A percentile compares a stretch with the other conserved stretches of the same genome.
These are phyloP conservation scores for Semnornis frantzii DNA, from an alignment of 2,113 vertebrate genomes.

Conservation along the genomic window DNA sequence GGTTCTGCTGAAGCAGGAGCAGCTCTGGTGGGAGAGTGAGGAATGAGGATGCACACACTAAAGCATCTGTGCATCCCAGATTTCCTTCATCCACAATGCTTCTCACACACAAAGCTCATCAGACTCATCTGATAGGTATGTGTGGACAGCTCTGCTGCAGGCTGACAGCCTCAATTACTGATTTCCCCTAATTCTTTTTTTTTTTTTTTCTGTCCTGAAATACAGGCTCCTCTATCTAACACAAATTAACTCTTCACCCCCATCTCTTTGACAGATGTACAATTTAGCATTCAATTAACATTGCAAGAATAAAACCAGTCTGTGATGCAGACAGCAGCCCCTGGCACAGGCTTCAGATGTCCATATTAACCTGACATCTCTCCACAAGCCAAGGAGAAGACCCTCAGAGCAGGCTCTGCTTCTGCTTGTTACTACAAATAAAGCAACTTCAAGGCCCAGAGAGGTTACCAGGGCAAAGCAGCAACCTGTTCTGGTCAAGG, in stretches of 20 bases:
- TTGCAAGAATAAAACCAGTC: not conserved
- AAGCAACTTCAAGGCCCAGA: not conserved
- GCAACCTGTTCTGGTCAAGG: accelerated
- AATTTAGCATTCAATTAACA: not conserved
- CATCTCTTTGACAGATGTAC: not conserved
- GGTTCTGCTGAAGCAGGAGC: not conserved
- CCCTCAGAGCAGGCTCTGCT: not conserved
- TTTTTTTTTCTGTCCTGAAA: not conserved
- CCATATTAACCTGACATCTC: not conserved
- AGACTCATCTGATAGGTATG: not conserved
- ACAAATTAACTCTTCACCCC: conserved; percentile 18
- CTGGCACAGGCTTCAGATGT: not conserved
- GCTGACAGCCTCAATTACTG: not conserved
- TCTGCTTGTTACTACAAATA: not conserved
- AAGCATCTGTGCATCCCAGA: not conserved
- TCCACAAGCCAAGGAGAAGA: not conserved
- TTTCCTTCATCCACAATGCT: not conserved
- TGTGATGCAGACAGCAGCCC: not conserved
- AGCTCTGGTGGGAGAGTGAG: not conserved
- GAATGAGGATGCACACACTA: accelerated
- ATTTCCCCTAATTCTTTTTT: not conserved
- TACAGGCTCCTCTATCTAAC: not conserved
- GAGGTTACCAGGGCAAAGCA: not conserved
- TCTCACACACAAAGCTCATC: not conserved
- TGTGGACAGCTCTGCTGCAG: not conserved